phyloP scores from a whole-genome alignment of 2,888 invertebrate species.

The Eilema griseolum region DNA sequence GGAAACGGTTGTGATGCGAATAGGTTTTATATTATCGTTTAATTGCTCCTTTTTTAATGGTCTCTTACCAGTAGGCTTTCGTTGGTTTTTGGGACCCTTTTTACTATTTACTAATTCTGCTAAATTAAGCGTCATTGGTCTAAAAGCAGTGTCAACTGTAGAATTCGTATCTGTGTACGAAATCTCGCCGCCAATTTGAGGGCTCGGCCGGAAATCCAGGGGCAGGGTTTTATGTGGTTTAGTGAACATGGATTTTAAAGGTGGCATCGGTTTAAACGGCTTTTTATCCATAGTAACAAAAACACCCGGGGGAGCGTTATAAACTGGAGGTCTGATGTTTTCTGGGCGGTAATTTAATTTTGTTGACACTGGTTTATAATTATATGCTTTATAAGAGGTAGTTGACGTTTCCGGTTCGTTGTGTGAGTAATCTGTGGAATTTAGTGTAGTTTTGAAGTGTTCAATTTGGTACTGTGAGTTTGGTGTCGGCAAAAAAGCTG shows the following conservation, averaged over 20 bases:
- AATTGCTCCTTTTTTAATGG: constrained; percentile 67
- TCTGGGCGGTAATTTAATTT: constrained; percentile 74
- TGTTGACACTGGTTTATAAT: constrained; percentile 59
- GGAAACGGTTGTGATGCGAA: constrained; percentile 63
- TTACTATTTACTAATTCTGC: constrained; percentile 50
- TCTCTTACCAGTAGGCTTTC: constrained; percentile 64
- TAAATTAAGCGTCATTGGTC: constrained; percentile 72
- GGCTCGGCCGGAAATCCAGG: constrained; percentile 77
- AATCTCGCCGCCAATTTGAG: constrained; percentile 76
- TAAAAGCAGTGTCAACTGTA: constrained; percentile 70
- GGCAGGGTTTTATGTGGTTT: constrained; percentile 67
- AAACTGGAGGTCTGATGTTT: constrained; percentile 77
- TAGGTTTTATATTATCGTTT: constrained; percentile 61
- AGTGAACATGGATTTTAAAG: constrained; percentile 67
- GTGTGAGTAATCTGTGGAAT: constrained; percentile 61
- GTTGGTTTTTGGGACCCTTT: constrained; percentile 58
- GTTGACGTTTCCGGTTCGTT: constrained; percentile 59
- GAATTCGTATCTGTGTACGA: constrained; percentile 70
- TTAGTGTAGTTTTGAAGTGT: constrained; percentile 53
- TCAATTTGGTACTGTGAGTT: constrained; percentile 44
- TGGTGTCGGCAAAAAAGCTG: constrained; percentile 73
- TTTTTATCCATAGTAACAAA: constrained; percentile 83
- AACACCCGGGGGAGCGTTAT: constrained; percentile 81
- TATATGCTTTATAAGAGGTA: constrained; percentile 62
- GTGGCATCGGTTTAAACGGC: constrained; percentile 83